phyloP scores from a whole-genome alignment of 2,797 vertebrate genomes.

The Enteromius afrohamiltoni region DNA sequence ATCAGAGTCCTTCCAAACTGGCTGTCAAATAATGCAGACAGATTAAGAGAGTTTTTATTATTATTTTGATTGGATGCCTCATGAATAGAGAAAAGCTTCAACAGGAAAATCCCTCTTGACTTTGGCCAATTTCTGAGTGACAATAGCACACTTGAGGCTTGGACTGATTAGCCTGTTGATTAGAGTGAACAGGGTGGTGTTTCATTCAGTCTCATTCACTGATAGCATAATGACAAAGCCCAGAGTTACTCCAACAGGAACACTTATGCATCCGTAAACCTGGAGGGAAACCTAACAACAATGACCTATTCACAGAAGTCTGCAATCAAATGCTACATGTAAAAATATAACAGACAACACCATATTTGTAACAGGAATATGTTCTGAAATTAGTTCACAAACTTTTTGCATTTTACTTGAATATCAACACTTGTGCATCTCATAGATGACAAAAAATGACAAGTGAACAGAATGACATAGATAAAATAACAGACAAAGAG shows the following conservation, averaged over 20 bases:
- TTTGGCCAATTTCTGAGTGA: slow-evolving; percentile 59
- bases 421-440: background rate
- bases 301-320: slow-evolving; percentile 20
- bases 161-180: slow-evolving; percentile 63
- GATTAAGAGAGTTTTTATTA: slow-evolving; percentile 45
- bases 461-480: background rate
- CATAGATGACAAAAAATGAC: background rate
- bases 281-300: slow-evolving; percentile 42
- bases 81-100: slow-evolving; percentile 49
- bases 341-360: slow-evolving; percentile 11
- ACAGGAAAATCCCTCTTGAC: slow-evolving; percentile 61
- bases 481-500: background rate
- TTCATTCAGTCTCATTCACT: slow-evolving; percentile 51
- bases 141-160: slow-evolving; percentile 56
- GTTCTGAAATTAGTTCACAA: background rate
- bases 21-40: slow-evolving; percentile 31
- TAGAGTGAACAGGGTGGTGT: slow-evolving; percentile 47
- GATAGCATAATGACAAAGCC: slow-evolving; percentile 50
- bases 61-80: slow-evolving; percentile 53
- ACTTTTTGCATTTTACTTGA: background rate
- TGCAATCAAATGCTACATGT: slow-evolving; percentile 20
- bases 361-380: background rate
- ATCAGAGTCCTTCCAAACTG: slow-evolving; percentile 7
- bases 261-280: slow-evolving; percentile 49
- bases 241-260: slow-evolving; percentile 40